These are phyloP conservation scores for Habroteleia sp. DNA, from an alignment of 2,888 invertebrate genomes.

Conservation along the genomic window DNA sequence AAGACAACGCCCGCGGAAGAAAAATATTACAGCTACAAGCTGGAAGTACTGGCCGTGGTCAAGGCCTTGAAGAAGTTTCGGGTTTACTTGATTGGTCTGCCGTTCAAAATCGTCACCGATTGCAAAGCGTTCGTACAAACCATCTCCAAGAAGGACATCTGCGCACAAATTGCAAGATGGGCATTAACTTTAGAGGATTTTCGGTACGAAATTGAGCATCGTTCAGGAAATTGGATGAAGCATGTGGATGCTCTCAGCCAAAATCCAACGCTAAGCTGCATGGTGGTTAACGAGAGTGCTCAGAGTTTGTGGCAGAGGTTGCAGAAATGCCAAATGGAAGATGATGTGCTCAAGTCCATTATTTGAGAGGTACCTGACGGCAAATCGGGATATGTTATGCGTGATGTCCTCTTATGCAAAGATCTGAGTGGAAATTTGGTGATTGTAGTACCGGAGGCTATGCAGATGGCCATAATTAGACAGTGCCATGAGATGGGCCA, in stretches of 20 bases:
- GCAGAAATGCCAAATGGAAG: too few relatives aligned
- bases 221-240: background rate
- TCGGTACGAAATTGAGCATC: background rate
- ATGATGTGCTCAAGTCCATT: too few relatives aligned
- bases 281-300: too few relatives aligned
- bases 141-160: background rate
- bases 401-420: too few relatives aligned
- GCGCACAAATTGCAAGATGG: constrained; percentile 1
- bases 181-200: background rate
- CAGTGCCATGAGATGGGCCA: too few relatives aligned
- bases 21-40: constrained; percentile 38
- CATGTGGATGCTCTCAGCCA: background rate
- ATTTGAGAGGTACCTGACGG: too few relatives aligned
- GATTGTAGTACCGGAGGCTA: too few relatives aligned
- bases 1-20: constrained; percentile 16
- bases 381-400: too few relatives aligned
- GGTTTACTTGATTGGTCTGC: background rate
- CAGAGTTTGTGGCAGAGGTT: too few relatives aligned
- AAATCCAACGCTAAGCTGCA: background rate
- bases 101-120: background rate
- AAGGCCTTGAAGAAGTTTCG: background rate
- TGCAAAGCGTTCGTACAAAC: background rate
- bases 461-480: too few relatives aligned
- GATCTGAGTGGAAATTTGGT: too few relatives aligned
- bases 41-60: constrained; percentile 2